A percentile compares a stretch with the other conserved stretches of the same genome.
These are phyloP conservation scores for Pachliopta kotzebuea DNA, from an alignment of 2,888 invertebrate genomes.

Conservation along the genomic window DNA sequence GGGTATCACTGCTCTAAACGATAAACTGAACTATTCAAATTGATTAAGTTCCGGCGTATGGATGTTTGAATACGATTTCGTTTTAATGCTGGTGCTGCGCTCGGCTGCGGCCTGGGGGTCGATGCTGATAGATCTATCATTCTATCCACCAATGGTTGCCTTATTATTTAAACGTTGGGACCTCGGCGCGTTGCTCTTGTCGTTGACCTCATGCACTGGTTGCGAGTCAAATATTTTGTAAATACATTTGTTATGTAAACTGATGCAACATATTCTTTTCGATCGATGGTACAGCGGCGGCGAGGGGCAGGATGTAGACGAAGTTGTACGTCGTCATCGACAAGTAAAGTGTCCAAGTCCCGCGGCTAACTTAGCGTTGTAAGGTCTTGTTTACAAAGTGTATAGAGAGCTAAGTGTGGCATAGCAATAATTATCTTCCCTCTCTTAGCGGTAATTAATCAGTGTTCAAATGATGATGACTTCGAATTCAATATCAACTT, in stretches of 20 bases:
- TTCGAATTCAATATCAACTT: not conserved
- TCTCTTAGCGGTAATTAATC: constrained; percentile 9
- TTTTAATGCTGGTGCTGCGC: constrained; percentile 3
- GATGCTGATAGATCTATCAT: constrained; percentile 49
- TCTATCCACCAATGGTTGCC: constrained; percentile 68
- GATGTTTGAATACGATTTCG: not conserved
- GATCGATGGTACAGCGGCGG: not conserved
- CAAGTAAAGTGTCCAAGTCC: constrained; percentile 20
- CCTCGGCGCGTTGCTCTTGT: not conserved
- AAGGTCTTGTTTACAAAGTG: constrained; percentile 28
- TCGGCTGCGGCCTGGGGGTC: constrained; percentile 38
- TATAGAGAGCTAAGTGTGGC: constrained; percentile 26
- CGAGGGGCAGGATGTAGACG: not conserved
- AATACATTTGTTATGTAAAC: constrained; percentile 19
- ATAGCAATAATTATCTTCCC: constrained; percentile 26
- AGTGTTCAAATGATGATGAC: constrained; percentile 3
- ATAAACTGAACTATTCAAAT: too few species aligned
- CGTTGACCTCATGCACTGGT: constrained; percentile 3
- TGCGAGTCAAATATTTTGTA: constrained; percentile 7
- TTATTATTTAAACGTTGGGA: constrained; percentile 48
- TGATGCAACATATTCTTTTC: not conserved
- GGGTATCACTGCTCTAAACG: too few species aligned
- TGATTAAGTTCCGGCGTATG: not conserved
- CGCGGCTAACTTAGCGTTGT: constrained; percentile 30
- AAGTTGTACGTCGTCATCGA: constrained; percentile 13